These are phyloP conservation scores for Xerus rutilus DNA, from an alignment of 2,797 vertebrate genomes.

Conservation along the genomic window DNA sequence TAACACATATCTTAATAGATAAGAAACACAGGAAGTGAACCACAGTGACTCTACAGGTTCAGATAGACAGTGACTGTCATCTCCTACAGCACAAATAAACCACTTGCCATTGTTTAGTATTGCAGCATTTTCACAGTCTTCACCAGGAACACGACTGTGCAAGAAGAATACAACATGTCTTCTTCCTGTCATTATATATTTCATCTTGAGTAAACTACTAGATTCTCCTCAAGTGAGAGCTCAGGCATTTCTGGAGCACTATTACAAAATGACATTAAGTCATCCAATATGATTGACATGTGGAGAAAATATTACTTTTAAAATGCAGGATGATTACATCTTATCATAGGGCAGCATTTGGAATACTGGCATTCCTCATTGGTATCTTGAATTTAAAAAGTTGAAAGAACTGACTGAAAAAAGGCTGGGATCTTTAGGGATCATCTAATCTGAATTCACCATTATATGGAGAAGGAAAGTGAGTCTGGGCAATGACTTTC, in stretches of 20 bases:
- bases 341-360: neutral
- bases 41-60: neutral
- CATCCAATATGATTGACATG: neutral
- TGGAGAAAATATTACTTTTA: neutral
- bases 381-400: neutral
- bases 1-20: neutral
- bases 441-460: neutral
- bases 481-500: neutral
- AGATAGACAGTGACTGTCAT: neutral
- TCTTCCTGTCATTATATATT: neutral
- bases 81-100: neutral
- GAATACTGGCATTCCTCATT: neutral
- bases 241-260: neutral
- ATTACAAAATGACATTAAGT: neutral
- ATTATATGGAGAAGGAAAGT: neutral
- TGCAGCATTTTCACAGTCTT: neutral
- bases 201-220: neutral
- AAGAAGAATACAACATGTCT: neutral
- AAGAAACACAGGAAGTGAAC: neutral
- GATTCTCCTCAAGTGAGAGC: neutral
- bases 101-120: neutral
- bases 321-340: neutral
- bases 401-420: neutral
- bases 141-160: neutral
- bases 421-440: neutral